Percentiles rank a stretch among this genome's conserved stretches.
phyloP scores from a whole-genome alignment of 2,113 vertebrate species.

The Phyllostomus hastatus region DNA sequence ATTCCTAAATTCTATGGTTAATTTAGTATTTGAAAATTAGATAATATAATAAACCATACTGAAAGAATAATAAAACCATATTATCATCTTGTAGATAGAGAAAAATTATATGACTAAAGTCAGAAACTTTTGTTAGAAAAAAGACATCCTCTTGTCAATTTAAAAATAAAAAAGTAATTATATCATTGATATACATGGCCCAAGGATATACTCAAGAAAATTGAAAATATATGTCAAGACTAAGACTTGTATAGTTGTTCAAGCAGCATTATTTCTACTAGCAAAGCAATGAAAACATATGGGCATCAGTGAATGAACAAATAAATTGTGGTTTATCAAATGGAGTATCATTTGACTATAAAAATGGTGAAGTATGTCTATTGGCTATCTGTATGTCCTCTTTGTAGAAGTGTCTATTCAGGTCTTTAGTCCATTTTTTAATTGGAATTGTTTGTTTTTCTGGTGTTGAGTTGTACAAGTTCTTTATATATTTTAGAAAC shows the following conservation, averaged over 20 bases:
- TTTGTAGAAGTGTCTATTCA: too few relatives aligned
- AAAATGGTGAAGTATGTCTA: background rate
- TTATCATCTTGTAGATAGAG: background rate
- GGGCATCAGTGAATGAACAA: background rate
- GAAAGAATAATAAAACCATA: background rate
- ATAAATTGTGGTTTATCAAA: background rate
- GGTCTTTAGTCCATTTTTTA: too few relatives aligned
- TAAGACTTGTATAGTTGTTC: background rate
- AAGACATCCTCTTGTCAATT: background rate
- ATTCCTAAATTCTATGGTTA: background rate
- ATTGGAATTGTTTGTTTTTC: too few relatives aligned
- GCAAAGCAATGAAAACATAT: background rate
- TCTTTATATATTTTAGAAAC: too few relatives aligned
- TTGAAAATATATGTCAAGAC: background rate
- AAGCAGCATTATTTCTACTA: background rate
- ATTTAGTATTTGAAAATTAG: background rate
- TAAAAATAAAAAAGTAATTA: background rate
- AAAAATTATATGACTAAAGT: background rate
- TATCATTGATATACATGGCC: background rate
- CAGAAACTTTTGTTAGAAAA: background rate
- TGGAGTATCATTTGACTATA: background rate
- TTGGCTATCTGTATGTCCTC: too few relatives aligned
- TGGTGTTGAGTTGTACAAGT: too few relatives aligned
- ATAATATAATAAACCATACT: background rate
- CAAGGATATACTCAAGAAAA: background rate